phyloP scores from a whole-genome alignment of 2,113 vertebrate species.

The Antechinus flavipes region DNA sequence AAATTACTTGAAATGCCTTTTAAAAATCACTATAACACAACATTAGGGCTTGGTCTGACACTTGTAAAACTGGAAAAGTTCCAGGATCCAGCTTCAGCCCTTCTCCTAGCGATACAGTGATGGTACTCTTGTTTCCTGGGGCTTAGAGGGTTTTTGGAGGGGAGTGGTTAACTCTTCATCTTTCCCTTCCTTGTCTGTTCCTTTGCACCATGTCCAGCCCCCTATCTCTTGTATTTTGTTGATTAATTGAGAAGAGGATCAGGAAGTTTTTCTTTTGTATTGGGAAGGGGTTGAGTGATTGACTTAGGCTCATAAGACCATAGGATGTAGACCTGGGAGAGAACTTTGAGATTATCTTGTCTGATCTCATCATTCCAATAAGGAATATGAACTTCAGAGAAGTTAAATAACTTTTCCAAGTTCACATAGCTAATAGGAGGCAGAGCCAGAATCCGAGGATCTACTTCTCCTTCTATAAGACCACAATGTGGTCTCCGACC shows the following conservation, averaged over 20 bases:
- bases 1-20: not conserved
- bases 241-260: not conserved
- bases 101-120: not conserved
- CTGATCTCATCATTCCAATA: not conserved
- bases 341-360: not conserved
- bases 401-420: not conserved
- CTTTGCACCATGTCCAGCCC: not conserved
- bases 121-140: not conserved
- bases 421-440: not conserved
- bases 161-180: not conserved
- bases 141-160: no score
- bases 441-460: not conserved
- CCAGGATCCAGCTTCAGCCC: no score
- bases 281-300: not conserved
- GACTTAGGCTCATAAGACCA: not conserved
- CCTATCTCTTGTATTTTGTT: not conserved
- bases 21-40: not conserved
- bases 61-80: not conserved
- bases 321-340: not conserved
- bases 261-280: not conserved
- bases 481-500: no score
- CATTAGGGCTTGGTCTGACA: not conserved
- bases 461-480: not conserved
- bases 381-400: not conserved
- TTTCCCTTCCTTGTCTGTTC: not conserved